Base-by-base conservation (phyloP, 1,140 invertebrate species). In the Brachionus koreanus region DNA sequence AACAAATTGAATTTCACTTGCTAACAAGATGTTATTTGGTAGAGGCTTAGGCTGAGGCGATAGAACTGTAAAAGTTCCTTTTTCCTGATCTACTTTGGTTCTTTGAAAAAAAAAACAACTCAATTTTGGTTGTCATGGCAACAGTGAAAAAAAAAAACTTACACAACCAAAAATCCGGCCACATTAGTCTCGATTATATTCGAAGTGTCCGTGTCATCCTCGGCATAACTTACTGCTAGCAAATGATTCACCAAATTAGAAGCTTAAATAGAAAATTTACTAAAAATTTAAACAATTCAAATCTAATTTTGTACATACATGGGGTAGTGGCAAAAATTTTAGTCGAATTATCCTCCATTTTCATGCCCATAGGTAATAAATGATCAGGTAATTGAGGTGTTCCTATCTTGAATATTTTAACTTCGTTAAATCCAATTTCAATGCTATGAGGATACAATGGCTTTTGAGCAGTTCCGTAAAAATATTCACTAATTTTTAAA, bases 351-450 rank as follows among this genome's bases (percentile, higher is more conserved):
- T 98, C 95, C 86, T 95, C 93, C 0, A 92, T 91, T 86, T 95
- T 95, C 94, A 97, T 97, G 33, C 96, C 96, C 52, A 97, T 90
- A 7, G 97, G 97, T 91, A 98, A 92, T 86, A 95, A 96, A 0
- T 95, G 96, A 85, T 95, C 94, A 0, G 96, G 96, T 63, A 98
- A 87, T 2, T 93, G 91, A 0, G 95, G 94, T 0, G 95, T 94
- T n/a, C 82, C 82, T 7, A 82, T 74, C 52, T 74, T 82, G 37
- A 33, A 61, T 33, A 69, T 42, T 69, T 79, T 65, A 16, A 74
- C 46, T 23, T 82, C 83, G 77, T 84, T 84, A 87, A 88, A 88
- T 33, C 96, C 96, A 86, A 98, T 95, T 91, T 98, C 98, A 86
- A 93, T 98, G 19, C 98, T 92, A 72, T 88, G 88, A 0, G 96